Evolutionary conservation across 2,113 vertebrate species (phyloP).

Genomic region (Myxocyprinus asiaticus): DNA sequence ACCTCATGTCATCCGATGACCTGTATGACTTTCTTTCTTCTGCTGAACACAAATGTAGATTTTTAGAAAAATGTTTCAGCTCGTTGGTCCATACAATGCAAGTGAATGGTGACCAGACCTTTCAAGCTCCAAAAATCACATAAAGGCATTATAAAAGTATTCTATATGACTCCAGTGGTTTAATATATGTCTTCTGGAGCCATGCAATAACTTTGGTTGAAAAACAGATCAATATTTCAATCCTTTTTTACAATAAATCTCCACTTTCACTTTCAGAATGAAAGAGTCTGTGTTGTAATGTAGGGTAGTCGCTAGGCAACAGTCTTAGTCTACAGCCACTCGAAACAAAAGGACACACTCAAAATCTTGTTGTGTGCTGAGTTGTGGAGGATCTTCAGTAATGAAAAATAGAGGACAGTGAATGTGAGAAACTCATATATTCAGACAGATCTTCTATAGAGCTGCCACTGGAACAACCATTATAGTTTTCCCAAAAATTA

Average conservation of each 20-base stretch:
- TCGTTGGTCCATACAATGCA: too few species aligned
- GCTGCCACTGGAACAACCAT: constrained; percentile 40
- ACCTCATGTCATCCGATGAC: too few species aligned
- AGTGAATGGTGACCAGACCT: too few species aligned
- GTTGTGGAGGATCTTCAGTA: constrained; percentile 51
- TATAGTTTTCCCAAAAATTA: constrained; percentile 27
- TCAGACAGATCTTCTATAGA: constrained; percentile 4
- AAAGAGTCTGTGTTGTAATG: constrained; percentile 57
- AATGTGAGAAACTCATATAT: constrained; percentile 42
- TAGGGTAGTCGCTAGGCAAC: constrained; percentile 75
- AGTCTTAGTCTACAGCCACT: constrained; percentile 72
- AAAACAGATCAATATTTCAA: too few species aligned
- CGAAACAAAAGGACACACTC: constrained; percentile 71
- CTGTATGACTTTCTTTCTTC: too few species aligned
- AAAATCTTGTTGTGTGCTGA: constrained; percentile 61
- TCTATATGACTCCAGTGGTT: too few species aligned
- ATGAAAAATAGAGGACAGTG: constrained; percentile 20
- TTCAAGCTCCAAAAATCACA: too few species aligned
- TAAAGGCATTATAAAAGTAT: too few species aligned
- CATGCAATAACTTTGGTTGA: too few species aligned
- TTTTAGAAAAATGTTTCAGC: too few species aligned
- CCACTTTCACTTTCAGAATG: constrained; percentile 15
- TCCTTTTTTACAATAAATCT: background rate
- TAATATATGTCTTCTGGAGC: too few species aligned
- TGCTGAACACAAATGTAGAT: too few species aligned